A percentile compares a stretch with the other conserved stretches of the same genome.
Conservation (phyloP, 2,888 invertebrate species). For the Microplitis deprimator region DNA sequence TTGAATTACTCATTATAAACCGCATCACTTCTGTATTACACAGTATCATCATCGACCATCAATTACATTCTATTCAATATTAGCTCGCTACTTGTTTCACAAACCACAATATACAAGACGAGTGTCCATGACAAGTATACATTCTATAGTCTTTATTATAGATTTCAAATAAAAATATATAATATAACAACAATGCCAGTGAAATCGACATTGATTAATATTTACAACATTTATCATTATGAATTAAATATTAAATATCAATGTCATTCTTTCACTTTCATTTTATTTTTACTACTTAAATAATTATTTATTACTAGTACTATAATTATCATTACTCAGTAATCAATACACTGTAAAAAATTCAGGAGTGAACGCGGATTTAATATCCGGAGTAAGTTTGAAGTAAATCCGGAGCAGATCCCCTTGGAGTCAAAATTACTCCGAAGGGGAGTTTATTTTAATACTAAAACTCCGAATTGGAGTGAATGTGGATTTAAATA, state of each 20-base stretch:
- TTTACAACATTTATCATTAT: neutral
- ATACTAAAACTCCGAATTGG: too few species aligned
- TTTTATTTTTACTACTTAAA: neutral
- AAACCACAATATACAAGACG: slow-evolving; percentile 10
- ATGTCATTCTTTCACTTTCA: neutral
- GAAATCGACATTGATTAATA: slow-evolving; percentile 4
- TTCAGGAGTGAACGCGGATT: too few species aligned
- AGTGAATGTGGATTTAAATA: too few species aligned
- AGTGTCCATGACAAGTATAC: slow-evolving; percentile 9
- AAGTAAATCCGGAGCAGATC: too few species aligned
- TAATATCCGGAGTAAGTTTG: too few species aligned
- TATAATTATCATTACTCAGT: too few species aligned
- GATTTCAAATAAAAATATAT: neutral
- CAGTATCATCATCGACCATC: slow-evolving; percentile 13
- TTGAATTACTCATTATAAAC: neutral
- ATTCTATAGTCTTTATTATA: slow-evolving; percentile 12
- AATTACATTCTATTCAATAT: neutral
- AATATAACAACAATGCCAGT: slow-evolving; percentile 12
- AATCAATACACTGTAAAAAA: too few species aligned
- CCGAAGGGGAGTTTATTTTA: too few species aligned
- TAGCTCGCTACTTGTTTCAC: slow-evolving; percentile 20
- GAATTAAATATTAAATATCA: neutral
- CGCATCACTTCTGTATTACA: neutral
- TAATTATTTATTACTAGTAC: neutral
- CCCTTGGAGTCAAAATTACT: too few species aligned